Evolutionary conservation across 2,888 invertebrate species (phyloP).

Genomic region (Venustoraphidia nigricollis): DNA sequence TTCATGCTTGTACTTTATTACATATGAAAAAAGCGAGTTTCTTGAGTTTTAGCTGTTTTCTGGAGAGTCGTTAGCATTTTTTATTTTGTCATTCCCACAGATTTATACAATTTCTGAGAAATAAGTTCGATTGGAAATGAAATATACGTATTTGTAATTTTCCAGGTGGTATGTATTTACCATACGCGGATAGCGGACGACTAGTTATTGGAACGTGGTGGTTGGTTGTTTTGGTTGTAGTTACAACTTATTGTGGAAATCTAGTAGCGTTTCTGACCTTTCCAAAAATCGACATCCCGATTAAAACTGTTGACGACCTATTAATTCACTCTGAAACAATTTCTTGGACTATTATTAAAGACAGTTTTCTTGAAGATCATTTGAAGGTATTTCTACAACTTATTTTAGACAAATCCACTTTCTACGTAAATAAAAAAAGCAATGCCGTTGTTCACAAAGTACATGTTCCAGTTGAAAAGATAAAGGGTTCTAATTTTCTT

Average conservation of each 20-base stretch:
- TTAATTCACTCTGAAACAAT: conserved; percentile 37
- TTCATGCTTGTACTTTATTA: no score
- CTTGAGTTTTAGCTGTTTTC: no score
- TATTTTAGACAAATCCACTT: no score
- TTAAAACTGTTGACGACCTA: conserved; percentile 52
- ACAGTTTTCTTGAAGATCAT: conserved; percentile 57
- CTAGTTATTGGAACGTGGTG: conserved; percentile 83
- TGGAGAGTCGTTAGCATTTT: no score
- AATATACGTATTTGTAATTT: background rate
- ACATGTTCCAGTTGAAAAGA: no score
- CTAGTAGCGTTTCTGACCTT: conserved; percentile 86
- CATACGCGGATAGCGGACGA: conserved; percentile 72
- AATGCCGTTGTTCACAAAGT: no score
- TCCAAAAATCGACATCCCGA: conserved; percentile 61
- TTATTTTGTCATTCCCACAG: no score
- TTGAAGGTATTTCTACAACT: conserved; percentile 28
- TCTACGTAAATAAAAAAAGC: no score
- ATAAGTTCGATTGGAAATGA: no score
- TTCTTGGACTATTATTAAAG: conserved; percentile 62
- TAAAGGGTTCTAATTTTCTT: no score
- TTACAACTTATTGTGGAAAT: conserved; percentile 86
- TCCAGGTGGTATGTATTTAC: conserved; percentile 73
- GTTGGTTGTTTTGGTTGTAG: conserved; percentile 75
- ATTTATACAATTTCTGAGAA: no score
- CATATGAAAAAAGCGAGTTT: no score